A percentile compares a stretch with the other conserved stretches of the same genome.
phyloP scores from a whole-genome alignment of 2,888 invertebrate species.

The Melitaea athalia region DNA sequence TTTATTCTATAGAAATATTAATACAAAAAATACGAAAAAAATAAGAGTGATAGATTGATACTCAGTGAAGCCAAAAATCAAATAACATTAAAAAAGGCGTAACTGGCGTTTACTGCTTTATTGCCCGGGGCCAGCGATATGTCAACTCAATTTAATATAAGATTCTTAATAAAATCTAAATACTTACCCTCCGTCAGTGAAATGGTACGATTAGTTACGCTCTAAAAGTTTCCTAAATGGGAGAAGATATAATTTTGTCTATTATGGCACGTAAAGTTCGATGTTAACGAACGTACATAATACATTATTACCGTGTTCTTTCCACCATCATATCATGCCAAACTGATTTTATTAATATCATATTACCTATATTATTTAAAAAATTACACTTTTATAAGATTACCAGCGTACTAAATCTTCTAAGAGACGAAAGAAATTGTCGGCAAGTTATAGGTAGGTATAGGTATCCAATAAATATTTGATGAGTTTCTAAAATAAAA shows the following conservation, averaged over 20 bases:
- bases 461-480: too few species aligned
- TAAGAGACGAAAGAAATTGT: too few species aligned
- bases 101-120: too few species aligned
- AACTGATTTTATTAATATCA: not conserved
- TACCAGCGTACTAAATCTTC: too few species aligned
- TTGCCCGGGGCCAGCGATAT: not conserved
- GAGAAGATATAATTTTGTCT: slow-evolving; percentile 11
- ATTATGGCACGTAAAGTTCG: slow-evolving; percentile 11
- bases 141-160: not conserved
- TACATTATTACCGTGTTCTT: not conserved
- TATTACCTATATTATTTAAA: not conserved
- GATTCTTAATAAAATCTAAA: slow-evolving; percentile 22
- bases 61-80: too few species aligned
- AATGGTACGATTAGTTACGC: slow-evolving; percentile 17
- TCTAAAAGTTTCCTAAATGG: slow-evolving; percentile 22
- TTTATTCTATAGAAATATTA: too few species aligned
- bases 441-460: too few species aligned
- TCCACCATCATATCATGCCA: not conserved
- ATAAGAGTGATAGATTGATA: too few species aligned
- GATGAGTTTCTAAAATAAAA: too few species aligned
- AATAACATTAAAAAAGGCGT: too few species aligned
- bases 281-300: slow-evolving; percentile 5
- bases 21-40: too few species aligned
- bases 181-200: slow-evolving; percentile 3
- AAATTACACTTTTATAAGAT: not conserved